A percentile compares a stretch with the other conserved stretches of the same genome.
Conservation (phyloP, 2,888 invertebrate species). For the Xylocampa areola region DNA sequence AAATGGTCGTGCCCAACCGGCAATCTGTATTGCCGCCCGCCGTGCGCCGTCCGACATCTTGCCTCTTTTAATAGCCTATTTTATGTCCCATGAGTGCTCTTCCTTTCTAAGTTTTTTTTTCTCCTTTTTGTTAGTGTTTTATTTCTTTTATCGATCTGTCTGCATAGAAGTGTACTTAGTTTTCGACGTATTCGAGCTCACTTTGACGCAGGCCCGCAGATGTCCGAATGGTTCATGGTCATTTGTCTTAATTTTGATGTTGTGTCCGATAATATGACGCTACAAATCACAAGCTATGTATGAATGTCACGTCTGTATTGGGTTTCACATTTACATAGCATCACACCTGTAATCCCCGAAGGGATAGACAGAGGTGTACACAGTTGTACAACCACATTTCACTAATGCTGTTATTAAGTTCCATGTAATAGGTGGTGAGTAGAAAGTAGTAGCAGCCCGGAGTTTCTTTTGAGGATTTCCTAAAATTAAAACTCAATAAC, state of each 20-base stretch:
- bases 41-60: conserved; percentile 4
- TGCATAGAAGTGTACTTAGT: conserved; percentile 4
- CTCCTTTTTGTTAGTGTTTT: background rate
- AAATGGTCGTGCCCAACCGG: background rate
- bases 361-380: no score
- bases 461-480: no score
- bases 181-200: background rate
- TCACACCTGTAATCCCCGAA: no score
- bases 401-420: no score
- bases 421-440: no score
- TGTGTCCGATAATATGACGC: background rate
- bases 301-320: background rate
- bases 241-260: background rate
- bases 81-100: conserved; percentile 27
- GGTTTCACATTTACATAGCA: no score
- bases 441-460: no score
- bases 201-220: background rate
- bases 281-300: background rate
- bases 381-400: no score
- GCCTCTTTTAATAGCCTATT: conserved; percentile 30
- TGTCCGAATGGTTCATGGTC: background rate
- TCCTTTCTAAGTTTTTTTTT: conserved; percentile 10
- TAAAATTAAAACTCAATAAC: no score
- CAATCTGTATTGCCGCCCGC: background rate
- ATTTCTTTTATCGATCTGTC: conserved; percentile 30